A percentile compares a stretch with the other conserved stretches of the same genome.
Evolutionary conservation across 2,797 vertebrate genomes (phyloP).

Genomic region (Macropus fuliginosus): DNA sequence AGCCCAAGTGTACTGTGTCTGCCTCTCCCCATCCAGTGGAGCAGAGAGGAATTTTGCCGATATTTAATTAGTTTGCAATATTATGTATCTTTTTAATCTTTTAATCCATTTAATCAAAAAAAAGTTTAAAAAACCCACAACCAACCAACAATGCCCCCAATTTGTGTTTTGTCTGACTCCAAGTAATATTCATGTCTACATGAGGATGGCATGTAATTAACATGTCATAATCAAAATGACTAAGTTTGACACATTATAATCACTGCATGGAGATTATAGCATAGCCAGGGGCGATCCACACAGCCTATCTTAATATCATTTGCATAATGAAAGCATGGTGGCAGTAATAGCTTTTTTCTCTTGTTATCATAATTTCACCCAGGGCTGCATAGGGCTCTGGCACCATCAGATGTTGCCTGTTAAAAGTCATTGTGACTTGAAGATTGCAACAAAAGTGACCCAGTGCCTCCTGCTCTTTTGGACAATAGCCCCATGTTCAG

Average conservation of each 20-base stretch:
- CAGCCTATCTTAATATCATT: slow-evolving; percentile 99
- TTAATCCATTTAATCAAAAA: slow-evolving; percentile 83
- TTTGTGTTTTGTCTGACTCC: slow-evolving; percentile 91
- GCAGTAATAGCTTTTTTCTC: slow-evolving; percentile 99
- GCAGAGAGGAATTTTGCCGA: background rate
- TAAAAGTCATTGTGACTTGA: slow-evolving; percentile 84
- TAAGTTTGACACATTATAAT: slow-evolving; percentile 99
- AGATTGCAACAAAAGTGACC: slow-evolving; percentile 82
- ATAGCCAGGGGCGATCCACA: slow-evolving; percentile 93
- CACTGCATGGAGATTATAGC: slow-evolving; percentile 98
- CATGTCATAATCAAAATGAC: slow-evolving; percentile 99
- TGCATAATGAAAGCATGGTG: slow-evolving; percentile 99
- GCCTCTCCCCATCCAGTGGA: slow-evolving; percentile 36
- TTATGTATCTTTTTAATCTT: slow-evolving; percentile 80
- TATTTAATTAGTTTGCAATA: slow-evolving; percentile 78
- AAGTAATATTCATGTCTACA: slow-evolving; percentile 95
- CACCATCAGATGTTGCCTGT: slow-evolving; percentile 93
- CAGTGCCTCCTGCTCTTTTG: slow-evolving; percentile 47
- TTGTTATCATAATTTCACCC: slow-evolving; percentile 99
- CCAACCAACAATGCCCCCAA: slow-evolving; percentile 84
- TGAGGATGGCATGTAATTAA: slow-evolving; percentile 99
- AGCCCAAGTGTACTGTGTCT: slow-evolving; percentile 8
- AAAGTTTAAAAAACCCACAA: slow-evolving; percentile 65
- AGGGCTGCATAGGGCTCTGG: slow-evolving; percentile 92
- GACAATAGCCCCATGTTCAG: fast-evolving